A percentile compares a stretch with the other conserved stretches of the same genome.
Evolutionary conservation across 2,888 invertebrate species (phyloP).

Genomic region (Eudasyphora cyanicolor): DNA sequence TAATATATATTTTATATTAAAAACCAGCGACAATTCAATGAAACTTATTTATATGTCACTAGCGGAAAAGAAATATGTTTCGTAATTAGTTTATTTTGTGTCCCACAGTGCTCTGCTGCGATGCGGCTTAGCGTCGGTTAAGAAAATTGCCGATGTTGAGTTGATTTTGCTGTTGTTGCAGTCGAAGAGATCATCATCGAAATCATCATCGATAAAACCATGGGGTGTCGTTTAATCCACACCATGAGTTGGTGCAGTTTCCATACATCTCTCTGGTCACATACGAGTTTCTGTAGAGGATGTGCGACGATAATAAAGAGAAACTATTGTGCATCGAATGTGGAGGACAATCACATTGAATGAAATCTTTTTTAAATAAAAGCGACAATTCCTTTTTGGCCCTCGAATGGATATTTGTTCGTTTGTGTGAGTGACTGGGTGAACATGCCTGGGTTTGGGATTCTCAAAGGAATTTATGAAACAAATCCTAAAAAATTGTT

Average conservation of each 20-base stretch:
- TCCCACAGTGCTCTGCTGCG: constrained; percentile 19
- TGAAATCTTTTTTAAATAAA: constrained; percentile 36
- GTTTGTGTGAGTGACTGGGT: not conserved
- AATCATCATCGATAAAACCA: constrained; percentile 65
- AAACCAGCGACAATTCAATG: no score
- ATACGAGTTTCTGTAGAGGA: no score
- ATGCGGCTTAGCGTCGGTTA: not conserved
- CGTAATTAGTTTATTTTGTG: no score
- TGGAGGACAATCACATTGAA: constrained; percentile 43
- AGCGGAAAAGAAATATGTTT: no score
- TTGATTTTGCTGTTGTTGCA: not conserved
- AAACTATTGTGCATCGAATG: constrained; percentile 20
- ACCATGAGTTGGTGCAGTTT: constrained; percentile 48
- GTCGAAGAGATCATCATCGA: constrained; percentile 58
- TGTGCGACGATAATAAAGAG: constrained; percentile 16
- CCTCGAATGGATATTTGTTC: not conserved
- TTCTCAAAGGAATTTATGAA: constrained; percentile 55
- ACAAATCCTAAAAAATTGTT: constrained; percentile 59
- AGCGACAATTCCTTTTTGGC: constrained; percentile 49
- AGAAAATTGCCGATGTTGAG: constrained; percentile 9
- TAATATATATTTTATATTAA: no score
- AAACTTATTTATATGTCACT: no score
- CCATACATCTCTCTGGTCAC: not conserved
- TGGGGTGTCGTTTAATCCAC: constrained; percentile 64
- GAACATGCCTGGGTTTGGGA: not conserved